These are phyloP conservation scores for Amphimedon queenslandica DNA, from an alignment of 37 sponge, comb jelly and placozoan species.

Conservation along the genomic window DNA sequence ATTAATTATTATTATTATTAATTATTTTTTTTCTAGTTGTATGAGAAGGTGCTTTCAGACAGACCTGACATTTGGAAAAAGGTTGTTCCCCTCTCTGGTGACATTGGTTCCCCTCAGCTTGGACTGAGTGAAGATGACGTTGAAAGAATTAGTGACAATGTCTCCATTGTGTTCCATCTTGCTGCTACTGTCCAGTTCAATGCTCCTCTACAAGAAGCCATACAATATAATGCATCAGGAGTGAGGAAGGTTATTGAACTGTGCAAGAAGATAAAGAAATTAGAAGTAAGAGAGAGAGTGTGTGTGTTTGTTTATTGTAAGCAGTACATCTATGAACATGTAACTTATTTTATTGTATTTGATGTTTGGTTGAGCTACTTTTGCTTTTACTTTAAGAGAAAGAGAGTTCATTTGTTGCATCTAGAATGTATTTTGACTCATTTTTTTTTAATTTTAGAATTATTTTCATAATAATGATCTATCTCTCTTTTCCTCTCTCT, in stretches of 20 bases:
- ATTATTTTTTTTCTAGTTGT: slow-evolving; percentile 37
- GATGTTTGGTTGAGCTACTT: no score
- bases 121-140: slow-evolving; percentile 69
- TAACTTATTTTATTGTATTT: no score
- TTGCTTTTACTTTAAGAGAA: no score
- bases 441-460: no score
- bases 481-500: background rate
- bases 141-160: slow-evolving; percentile 42
- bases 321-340: slow-evolving; percentile 8
- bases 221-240: slow-evolving; percentile 54
- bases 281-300: slow-evolving; percentile 19
- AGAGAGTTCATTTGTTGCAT: no score
- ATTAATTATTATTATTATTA: background rate
- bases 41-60: slow-evolving; percentile 43
- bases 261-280: slow-evolving; percentile 42
- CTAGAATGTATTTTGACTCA: no score
- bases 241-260: slow-evolving; percentile 38
- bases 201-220: slow-evolving; percentile 61
- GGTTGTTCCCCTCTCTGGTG: slow-evolving; percentile 53
- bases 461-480: no score
- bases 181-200: slow-evolving; percentile 90
- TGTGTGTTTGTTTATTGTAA: no score
- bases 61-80: slow-evolving; percentile 49
- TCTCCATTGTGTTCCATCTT: slow-evolving; percentile 72
- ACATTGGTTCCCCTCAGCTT: slow-evolving; percentile 32